Evolutionary conservation across 92 coral and sea anemone species (phyloP), one percentile per base, ranked within the genome.

Genomic region (Anthopleura xanthogrammica): DNA sequence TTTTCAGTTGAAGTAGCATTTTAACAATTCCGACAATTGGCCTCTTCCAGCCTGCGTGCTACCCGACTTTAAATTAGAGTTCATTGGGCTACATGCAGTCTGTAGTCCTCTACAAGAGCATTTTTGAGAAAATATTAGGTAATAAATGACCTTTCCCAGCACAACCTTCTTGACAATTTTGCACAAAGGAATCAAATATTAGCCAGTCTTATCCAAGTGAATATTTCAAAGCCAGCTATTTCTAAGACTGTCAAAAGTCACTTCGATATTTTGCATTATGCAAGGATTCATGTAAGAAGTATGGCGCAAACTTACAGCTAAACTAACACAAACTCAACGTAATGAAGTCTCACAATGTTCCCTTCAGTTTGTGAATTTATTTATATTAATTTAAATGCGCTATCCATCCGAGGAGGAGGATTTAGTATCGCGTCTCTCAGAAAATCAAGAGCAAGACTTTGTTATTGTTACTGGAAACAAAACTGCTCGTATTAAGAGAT

Each of bases 401-500:
- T 75, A 75, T 19, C 41, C 77, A 42, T 77, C 80, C 80, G 64
- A 58, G 17, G 64, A 46, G 50, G 50, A 62, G 65, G 29, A 62
- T 62, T 62, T n/a, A 62, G 70, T 62, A 20, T 29, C 7, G 29
- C 36, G 12, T 1, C 23, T 20, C 36, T 7, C 70, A 62, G 70
- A 62, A 62, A 20, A 62, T n/a, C 36, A n/a, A 23, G 36, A 62
- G 70, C 29, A 62, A 62, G 10, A 62, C 70, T 62, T 14, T 62
- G 70, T 16, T 58, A 14, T 58, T 58, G 64, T 1, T 20, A 20
- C 7, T n/a, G 29, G 12, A 62, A 62, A 62, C 24, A 62, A 62
- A 20, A n/a, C 70, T n/a, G 24, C 70, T 39, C 70, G 5, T 3
- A 58, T 7, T 2, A 54, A 12, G 1, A 11, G 58, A 29, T 29